Evolutionary conservation across 2,797 vertebrate genomes (phyloP).

Genomic region (Danio albolineatus): DNA sequence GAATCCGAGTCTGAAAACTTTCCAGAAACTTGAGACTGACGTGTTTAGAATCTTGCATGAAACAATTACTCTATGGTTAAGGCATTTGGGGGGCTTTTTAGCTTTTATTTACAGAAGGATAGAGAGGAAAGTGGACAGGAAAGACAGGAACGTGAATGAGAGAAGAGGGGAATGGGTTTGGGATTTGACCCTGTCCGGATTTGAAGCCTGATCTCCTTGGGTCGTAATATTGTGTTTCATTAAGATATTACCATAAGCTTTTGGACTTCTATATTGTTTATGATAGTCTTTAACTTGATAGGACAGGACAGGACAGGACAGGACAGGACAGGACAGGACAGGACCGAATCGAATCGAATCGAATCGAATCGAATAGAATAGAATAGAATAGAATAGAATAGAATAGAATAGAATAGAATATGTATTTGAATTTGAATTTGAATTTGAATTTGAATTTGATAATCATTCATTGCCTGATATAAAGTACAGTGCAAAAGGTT

Average conservation of each 20-base stretch:
- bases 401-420: too few species aligned
- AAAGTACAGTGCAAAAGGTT: too few species aligned
- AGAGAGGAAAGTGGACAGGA: background rate
- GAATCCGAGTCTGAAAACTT: slow-evolving; percentile 21
- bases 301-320: too few species aligned
- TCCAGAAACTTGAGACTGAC: background rate
- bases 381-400: too few species aligned
- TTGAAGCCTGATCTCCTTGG: background rate
- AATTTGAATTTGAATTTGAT: too few species aligned
- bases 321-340: too few species aligned
- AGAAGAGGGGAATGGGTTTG: background rate
- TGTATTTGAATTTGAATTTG: too few species aligned
- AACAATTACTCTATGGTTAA: background rate
- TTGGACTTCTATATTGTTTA: background rate
- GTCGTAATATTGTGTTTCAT: background rate
- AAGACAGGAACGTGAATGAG: background rate
- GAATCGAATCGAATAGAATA: too few species aligned
- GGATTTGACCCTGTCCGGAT: background rate
- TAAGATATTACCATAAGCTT: background rate
- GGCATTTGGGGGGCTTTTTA: background rate
- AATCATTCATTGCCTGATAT: too few species aligned
- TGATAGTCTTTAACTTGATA: too few species aligned
- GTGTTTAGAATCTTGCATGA: slow-evolving; percentile 17
- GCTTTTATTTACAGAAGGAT: background rate
- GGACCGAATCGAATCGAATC: too few species aligned